Conservation (phyloP, 1,140 invertebrate species). For the Agrypnia vestita region DNA sequence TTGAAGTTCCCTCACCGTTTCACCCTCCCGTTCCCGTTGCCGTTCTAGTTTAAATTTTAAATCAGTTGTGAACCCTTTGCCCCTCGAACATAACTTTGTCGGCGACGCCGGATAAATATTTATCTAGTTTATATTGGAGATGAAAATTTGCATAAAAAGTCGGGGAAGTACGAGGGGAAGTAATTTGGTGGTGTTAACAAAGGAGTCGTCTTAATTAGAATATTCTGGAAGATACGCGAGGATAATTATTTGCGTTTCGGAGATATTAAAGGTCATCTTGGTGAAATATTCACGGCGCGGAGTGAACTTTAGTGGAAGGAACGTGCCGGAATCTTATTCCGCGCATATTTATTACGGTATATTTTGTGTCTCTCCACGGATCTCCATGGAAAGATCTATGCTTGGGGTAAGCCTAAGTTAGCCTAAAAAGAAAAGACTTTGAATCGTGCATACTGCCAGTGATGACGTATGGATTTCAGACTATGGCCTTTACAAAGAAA, state of each 20-base stretch:
- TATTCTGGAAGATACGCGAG: conserved; percentile 7
- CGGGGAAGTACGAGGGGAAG: not conserved
- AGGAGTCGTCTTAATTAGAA: conserved; percentile 31
- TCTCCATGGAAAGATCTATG: no score
- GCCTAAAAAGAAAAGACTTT: no score
- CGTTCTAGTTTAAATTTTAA: conserved; percentile 59
- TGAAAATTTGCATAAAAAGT: conserved; percentile 48
- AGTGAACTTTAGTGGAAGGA: no score
- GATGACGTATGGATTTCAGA: no score
- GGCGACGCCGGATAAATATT: conserved; percentile 48
- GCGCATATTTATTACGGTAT: no score
- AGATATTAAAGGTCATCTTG: conserved; percentile 4
- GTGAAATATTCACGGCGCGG: not conserved
- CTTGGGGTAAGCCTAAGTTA: no score
- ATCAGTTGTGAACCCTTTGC: conserved; percentile 49
- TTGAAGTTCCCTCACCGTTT: conserved; percentile 10
- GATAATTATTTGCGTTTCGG: conserved; percentile 24
- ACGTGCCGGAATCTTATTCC: no score
- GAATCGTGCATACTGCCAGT: no score
- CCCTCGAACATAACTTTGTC: conserved; percentile 24
- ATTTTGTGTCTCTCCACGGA: no score
- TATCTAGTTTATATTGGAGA: conserved; percentile 55
- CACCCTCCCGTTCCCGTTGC: conserved; percentile 18
- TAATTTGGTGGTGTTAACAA: conserved; percentile 30
- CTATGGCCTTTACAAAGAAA: no score